Conservation (phyloP, 2,113 vertebrate species). For the Hippopotamus amphibius region DNA sequence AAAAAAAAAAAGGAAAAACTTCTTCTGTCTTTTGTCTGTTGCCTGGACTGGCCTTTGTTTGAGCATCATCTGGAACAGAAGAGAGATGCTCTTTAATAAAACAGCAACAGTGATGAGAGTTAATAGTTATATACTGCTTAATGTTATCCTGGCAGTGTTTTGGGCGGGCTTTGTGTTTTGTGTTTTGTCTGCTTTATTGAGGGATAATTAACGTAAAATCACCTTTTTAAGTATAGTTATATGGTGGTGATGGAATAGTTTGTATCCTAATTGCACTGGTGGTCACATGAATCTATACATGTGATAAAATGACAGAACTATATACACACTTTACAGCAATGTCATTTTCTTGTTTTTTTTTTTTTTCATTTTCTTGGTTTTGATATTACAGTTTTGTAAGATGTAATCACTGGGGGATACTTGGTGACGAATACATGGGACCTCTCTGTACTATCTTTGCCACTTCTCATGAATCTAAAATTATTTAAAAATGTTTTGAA, state of each 20-base stretch:
- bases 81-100: not conserved
- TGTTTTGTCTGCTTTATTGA: not conserved
- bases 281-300: not conserved
- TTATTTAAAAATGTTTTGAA: not conserved
- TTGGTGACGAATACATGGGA: not conserved
- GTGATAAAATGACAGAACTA: not conserved
- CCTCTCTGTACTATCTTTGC: not conserved
- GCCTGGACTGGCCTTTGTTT: not conserved
- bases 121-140: not conserved
- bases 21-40: not conserved
- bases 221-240: not conserved
- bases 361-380: not conserved
- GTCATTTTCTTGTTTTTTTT: not conserved
- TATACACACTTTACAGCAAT: not conserved
- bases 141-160: not conserved
- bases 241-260: not conserved
- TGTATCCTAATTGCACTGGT: not conserved
- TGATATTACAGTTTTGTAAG: not conserved
- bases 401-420: not conserved
- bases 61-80: no score
- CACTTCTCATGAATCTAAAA: not conserved
- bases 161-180: not conserved
- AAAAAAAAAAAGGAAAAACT: not conserved
- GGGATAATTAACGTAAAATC: not conserved
- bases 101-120: not conserved